Conservation (phyloP, 2,113 vertebrate genomes). For the Microtus richardsoni region DNA sequence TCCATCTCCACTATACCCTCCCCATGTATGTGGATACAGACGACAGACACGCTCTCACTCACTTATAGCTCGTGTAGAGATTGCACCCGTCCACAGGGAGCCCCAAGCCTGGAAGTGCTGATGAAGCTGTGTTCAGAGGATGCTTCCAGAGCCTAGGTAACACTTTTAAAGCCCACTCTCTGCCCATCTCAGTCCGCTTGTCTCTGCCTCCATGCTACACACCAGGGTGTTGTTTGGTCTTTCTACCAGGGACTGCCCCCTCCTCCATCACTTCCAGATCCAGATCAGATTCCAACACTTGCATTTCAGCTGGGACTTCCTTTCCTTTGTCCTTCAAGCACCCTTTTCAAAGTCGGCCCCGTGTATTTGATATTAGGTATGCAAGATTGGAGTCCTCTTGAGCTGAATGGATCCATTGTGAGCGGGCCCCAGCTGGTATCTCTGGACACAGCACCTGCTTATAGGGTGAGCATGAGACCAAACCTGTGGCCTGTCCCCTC, state of each 20-base stretch:
- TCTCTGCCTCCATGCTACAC: not conserved
- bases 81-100: not conserved
- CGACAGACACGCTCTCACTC: not conserved
- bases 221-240: not conserved
- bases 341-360: not conserved
- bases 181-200: not conserved
- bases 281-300: conserved; percentile 7
- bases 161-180: not conserved
- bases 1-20: not conserved
- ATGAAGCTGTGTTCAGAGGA: not conserved
- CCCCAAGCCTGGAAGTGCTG: not conserved
- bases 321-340: not conserved
- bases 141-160: not conserved
- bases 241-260: not conserved
- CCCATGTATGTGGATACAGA: rapidly evolving
- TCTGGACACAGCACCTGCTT: not conserved
- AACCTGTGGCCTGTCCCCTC: not conserved
- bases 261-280: not conserved
- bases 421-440: not conserved
- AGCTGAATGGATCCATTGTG: not conserved
- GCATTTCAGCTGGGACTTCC: not conserved
- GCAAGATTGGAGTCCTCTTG: not conserved
- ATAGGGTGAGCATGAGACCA: not conserved
- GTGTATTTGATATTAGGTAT: not conserved
- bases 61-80: not conserved